Conservation (phyloP, 2,113 vertebrate species). For the Ascaphus truei region DNA sequence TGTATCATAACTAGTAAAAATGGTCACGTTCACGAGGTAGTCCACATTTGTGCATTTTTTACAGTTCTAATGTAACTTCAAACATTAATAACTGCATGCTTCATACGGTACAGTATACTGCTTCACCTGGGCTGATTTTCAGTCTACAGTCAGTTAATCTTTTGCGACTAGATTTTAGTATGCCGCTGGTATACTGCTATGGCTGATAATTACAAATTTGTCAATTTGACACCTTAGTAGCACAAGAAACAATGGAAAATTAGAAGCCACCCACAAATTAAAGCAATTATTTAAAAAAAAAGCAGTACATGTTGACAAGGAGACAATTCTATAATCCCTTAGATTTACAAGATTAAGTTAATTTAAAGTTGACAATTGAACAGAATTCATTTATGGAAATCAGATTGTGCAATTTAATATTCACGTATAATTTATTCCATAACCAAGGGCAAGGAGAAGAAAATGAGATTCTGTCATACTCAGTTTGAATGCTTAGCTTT, state of each 20-base stretch:
- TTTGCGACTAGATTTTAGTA: background rate
- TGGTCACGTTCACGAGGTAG: too few relatives aligned
- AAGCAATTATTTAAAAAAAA: slow-evolving; percentile 17
- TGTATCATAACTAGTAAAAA: too few relatives aligned
- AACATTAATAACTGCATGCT: too few relatives aligned
- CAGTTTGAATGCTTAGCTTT: slow-evolving; percentile 30
- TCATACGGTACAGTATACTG: too few relatives aligned
- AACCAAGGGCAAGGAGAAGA: slow-evolving; percentile 18
- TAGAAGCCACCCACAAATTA: background rate
- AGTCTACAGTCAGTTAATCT: background rate
- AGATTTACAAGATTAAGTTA: slow-evolving; percentile 36
- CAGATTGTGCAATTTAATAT: slow-evolving; percentile 29
- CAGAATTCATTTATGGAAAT: slow-evolving; percentile 34
- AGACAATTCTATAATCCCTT: slow-evolving; percentile 11
- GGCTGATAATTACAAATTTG: slow-evolving; percentile 15
- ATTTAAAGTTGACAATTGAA: slow-evolving; percentile 31
- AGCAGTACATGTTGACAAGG: slow-evolving; percentile 15
- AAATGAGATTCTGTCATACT: slow-evolving; percentile 33
- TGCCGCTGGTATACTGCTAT: background rate
- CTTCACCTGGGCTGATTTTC: slow-evolving; percentile 12
- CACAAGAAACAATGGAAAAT: background rate
- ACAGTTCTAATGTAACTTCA: too few relatives aligned
- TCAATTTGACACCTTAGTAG: slow-evolving; percentile 10
- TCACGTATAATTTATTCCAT: slow-evolving; percentile 26
- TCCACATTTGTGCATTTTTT: too few relatives aligned